These are phyloP conservation scores for Apis laboriosa DNA, from an alignment of 1,140 invertebrate genomes.

Conservation along the genomic window DNA sequence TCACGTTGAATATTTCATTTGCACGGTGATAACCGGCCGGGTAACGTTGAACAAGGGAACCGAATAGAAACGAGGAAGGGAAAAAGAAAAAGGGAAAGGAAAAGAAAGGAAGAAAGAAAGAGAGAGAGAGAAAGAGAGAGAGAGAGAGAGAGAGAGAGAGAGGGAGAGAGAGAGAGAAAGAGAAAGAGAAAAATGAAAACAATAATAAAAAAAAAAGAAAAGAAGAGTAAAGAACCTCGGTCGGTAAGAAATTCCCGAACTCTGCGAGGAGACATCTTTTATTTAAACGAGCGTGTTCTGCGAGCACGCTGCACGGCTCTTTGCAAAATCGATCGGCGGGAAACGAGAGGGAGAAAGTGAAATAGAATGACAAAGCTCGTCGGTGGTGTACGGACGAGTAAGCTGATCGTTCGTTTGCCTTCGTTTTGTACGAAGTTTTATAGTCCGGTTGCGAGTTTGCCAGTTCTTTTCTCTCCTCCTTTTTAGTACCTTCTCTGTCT, in stretches of 20 bases:
- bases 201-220: not conserved
- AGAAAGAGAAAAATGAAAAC: no score
- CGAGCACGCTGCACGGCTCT: not conserved
- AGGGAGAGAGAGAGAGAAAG: no score
- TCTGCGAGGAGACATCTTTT: conserved; percentile 25
- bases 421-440: conserved; percentile 72
- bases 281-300: conserved; percentile 29
- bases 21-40: conserved; percentile 6
- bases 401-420: conserved; percentile 56
- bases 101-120: not conserved
- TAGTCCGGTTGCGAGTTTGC: conserved; percentile 72
- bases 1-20: conserved; percentile 22
- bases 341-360: conserved; percentile 27
- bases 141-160: not conserved
- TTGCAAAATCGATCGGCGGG: conserved; percentile 18
- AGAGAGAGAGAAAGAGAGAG: no score
- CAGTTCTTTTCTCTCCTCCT: conserved; percentile 56
- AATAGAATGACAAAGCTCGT: conserved; percentile 52
- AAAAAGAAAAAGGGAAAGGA: no score
- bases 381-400: conserved; percentile 39
- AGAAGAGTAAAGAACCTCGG: not conserved
- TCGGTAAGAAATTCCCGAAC: conserved; percentile 28
- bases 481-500: conserved; percentile 45
- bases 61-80: not conserved
- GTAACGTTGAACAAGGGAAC: conserved; percentile 3